phyloP scores from a whole-genome alignment of 1,140 invertebrate species.

The Pseudomyrmex pallidus region DNA sequence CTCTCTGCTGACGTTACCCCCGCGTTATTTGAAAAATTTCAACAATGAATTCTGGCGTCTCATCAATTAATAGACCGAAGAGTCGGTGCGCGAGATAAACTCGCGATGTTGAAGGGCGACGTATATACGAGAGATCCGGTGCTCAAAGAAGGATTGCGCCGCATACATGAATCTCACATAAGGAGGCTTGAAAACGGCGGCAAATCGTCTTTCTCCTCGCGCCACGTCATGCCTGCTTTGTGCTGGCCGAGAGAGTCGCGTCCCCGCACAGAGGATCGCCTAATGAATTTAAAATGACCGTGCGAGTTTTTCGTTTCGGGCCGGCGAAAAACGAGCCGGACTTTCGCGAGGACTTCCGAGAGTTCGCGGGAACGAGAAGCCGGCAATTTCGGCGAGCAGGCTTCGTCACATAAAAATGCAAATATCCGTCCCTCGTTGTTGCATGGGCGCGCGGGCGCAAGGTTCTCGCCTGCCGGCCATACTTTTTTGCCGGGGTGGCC shows the following conservation, averaged over 20 bases:
- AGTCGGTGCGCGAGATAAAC: neutral
- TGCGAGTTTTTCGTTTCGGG: conserved; percentile 68
- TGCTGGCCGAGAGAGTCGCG: conserved; percentile 64
- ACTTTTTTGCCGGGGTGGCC: conserved; percentile 23
- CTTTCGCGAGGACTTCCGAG: conserved; percentile 18
- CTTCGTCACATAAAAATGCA: conserved; percentile 74
- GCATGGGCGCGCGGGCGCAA: conserved; percentile 51
- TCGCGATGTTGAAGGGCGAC: neutral
- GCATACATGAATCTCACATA: conserved; percentile 26
- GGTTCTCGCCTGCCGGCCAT: conserved; percentile 39
- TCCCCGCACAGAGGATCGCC: conserved; percentile 61
- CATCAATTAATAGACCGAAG: conserved; percentile 13
- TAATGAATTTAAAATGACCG: conserved; percentile 81
- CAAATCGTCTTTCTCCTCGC: conserved; percentile 67
- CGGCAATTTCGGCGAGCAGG: conserved; percentile 49
- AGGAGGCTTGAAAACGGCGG: conserved; percentile 68
- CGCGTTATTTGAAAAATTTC: neutral
- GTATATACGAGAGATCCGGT: neutral
- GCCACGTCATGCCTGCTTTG: conserved; percentile 68
- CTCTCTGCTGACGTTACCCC: conserved; percentile 19
- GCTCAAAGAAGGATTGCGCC: conserved; percentile 26
- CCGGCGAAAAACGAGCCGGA: conserved; percentile 20
- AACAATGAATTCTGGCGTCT: conserved; percentile 20
- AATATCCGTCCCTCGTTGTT: conserved; percentile 59
- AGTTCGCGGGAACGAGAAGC: conserved; percentile 31